These are phyloP conservation scores for Leiothrix lutea DNA, from an alignment of 2,113 vertebrate genomes.

Conservation along the genomic window DNA sequence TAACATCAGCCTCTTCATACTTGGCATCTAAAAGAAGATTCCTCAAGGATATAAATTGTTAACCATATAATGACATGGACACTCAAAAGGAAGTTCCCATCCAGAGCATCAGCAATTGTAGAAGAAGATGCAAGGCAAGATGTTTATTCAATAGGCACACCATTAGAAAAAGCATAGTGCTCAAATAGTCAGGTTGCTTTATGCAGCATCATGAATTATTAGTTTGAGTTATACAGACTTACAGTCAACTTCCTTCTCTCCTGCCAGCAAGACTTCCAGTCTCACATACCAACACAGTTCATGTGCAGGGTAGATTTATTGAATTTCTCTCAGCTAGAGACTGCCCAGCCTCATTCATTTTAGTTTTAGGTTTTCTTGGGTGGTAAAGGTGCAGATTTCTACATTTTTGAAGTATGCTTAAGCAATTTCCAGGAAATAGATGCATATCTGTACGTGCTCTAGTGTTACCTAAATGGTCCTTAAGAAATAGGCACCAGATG, in stretches of 20 bases:
- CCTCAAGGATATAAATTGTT: background rate
- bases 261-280: background rate
- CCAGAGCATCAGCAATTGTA: background rate
- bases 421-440: constrained; percentile 10
- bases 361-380: background rate
- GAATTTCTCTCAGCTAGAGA: background rate
- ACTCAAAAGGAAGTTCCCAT: background rate
- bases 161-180: background rate
- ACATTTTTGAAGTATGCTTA: background rate
- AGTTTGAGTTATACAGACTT: background rate
- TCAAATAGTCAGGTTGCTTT: background rate
- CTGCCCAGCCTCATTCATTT: background rate
- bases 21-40: background rate
- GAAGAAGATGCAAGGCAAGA: background rate
- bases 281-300: constrained; percentile 1
- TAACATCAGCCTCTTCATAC: background rate
- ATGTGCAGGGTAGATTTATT: constrained; percentile 7
- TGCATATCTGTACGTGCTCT: background rate
- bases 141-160: background rate
- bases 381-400: background rate
- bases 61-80: background rate
- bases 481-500: constrained; percentile 7
- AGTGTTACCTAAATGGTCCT: background rate
- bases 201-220: background rate
- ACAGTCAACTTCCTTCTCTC: background rate